Conservation (phyloP, 2,888 invertebrate genomes). For the Drosophila seclusa region DNA sequence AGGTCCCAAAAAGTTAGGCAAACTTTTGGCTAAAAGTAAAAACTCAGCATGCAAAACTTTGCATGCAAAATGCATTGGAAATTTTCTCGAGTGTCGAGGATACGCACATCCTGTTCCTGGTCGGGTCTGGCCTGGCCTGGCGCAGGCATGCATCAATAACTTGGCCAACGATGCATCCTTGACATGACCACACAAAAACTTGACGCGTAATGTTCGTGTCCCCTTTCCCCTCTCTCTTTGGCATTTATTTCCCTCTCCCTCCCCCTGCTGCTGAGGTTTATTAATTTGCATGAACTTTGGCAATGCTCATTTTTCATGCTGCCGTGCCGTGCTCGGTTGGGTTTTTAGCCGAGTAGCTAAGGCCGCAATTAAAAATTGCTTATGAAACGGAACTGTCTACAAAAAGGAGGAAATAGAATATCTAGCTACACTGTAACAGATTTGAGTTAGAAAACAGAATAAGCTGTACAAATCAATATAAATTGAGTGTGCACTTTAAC, state of each 20-base stretch:
- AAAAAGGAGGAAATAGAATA: conserved; percentile 6
- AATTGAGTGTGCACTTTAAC: not conserved
- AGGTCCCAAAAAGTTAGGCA: conserved; percentile 50
- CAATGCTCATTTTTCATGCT: conserved; percentile 73
- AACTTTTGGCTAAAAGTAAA: conserved; percentile 28
- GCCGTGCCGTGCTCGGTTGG: not conserved
- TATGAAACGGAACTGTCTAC: conserved; percentile 67
- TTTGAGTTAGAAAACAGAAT: not conserved
- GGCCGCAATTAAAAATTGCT: conserved; percentile 78
- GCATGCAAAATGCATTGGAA: conserved; percentile 25
- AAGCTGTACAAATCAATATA: not conserved
- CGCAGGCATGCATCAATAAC: conserved; percentile 68
- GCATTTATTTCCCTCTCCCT: not conserved
- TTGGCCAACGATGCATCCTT: conserved; percentile 45
- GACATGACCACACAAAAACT: conserved; percentile 32
- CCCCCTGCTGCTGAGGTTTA: conserved; percentile 56
- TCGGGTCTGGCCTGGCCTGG: not conserved
- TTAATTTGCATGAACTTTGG: conserved; percentile 75
- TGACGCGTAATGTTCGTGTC: conserved; percentile 15
- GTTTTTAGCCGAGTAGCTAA: conserved; percentile 50
- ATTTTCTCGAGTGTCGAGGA: not conserved
- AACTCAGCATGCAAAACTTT: conserved; percentile 24
- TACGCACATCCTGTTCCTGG: conserved; percentile 35
- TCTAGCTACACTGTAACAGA: not conserved
- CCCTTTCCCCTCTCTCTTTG: not conserved